These are phyloP conservation scores for Trichopria drosophilae DNA, from an alignment of 2,888 invertebrate genomes.

Conservation along the genomic window DNA sequence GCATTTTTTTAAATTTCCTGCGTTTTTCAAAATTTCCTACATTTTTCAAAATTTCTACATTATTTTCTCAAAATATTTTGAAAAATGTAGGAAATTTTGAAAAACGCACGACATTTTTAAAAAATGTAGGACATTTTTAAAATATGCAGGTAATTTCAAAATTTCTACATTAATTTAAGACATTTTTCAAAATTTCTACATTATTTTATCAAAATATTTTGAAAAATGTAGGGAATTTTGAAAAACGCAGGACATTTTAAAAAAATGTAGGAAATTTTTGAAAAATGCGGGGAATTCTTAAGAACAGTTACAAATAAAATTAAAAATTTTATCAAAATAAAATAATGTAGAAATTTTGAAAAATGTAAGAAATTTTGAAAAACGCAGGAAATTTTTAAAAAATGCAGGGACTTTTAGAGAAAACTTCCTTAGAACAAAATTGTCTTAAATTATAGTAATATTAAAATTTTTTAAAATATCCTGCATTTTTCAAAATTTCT, in stretches of 20 bases:
- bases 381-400: conserved; percentile 9
- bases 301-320: too few relatives aligned
- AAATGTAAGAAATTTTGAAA: conserved; percentile 1
- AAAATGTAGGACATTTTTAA: not conserved
- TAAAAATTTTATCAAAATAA: too few relatives aligned
- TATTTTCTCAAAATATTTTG: too few relatives aligned
- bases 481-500: too few relatives aligned
- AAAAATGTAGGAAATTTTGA: not conserved
- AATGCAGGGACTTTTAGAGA: conserved; percentile 10
- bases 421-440: too few relatives aligned
- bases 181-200: not conserved
- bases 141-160: too few relatives aligned
- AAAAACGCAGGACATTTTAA: conserved; percentile 5
- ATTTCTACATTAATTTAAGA: not conserved
- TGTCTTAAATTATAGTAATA: too few relatives aligned
- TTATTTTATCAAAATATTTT: too few relatives aligned
- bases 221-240: not conserved
- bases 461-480: not conserved
- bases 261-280: conserved; percentile 12
- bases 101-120: too few relatives aligned
- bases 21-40: not conserved
- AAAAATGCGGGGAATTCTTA: conserved; percentile 1
- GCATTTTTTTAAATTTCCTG: conserved; percentile 12
- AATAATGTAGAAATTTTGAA: too few relatives aligned
- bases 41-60: too few relatives aligned